These are phyloP conservation scores for Syrphus vitripennis DNA, from an alignment of 2,888 invertebrate species.

Conservation along the genomic window DNA sequence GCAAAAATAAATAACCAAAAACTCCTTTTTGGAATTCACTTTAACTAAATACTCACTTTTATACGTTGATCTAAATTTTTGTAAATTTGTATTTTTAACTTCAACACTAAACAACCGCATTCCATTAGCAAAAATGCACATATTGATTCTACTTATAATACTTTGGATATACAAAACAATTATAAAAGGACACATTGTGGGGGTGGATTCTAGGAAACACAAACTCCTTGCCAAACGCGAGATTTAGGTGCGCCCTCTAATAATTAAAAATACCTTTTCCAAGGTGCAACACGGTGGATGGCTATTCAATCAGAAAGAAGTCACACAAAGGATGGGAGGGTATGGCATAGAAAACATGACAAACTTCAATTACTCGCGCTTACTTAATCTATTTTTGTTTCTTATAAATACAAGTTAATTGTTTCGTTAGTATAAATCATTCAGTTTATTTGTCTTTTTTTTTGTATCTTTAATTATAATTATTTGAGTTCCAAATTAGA, in stretches of 20 bases:
- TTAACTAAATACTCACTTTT: no score
- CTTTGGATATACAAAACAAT: not conserved
- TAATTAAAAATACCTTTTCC: not conserved
- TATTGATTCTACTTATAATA: not conserved
- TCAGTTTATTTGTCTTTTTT: not conserved
- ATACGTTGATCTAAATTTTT: no score
- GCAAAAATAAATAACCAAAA: no score
- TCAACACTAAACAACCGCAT: not conserved
- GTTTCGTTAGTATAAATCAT: not conserved
- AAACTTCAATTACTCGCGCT: not conserved
- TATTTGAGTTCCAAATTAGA: not conserved
- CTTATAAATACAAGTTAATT: not conserved
- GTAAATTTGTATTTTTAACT: no score
- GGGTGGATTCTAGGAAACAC: not conserved
- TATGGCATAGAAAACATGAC: not conserved
- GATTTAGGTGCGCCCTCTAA: not conserved
- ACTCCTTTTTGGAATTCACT: no score
- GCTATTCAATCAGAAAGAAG: not conserved
- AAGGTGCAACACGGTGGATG: constrained; percentile 5
- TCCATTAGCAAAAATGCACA: not conserved
- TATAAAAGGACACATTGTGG: not conserved
- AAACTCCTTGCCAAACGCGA: not conserved
- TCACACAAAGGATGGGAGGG: not conserved
- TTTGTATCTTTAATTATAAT: not conserved
- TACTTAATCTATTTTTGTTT: not conserved